Percentiles rank a stretch among this genome's conserved stretches.
Evolutionary conservation across 1,140 invertebrate species (phyloP).

Genomic region (Ladona fulva): DNA sequence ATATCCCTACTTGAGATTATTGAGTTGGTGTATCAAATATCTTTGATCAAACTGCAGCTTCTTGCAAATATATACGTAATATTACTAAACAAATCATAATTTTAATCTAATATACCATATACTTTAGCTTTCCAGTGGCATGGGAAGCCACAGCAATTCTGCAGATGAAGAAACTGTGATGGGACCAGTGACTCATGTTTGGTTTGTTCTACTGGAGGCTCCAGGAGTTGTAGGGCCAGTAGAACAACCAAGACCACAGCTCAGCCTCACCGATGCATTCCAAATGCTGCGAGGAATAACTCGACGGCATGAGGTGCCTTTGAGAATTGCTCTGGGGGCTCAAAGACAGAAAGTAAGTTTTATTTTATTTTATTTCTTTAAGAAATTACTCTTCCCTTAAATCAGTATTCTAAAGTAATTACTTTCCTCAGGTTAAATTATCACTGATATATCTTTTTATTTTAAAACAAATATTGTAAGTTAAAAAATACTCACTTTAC

Average conservation of each 20-base stretch:
- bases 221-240: constrained; percentile 17
- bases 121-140: constrained; percentile 13
- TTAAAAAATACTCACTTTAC: too few species aligned
- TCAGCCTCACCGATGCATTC: constrained; percentile 29
- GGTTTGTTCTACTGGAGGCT: constrained; percentile 28
- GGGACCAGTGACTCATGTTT: constrained; percentile 23
- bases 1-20: too few species aligned
- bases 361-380: too few species aligned
- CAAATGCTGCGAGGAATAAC: constrained; percentile 30
- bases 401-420: too few species aligned
- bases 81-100: too few species aligned
- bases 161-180: background rate
- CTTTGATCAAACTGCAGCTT: too few species aligned
- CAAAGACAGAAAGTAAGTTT: constrained; percentile 27
- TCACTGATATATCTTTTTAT: too few species aligned
- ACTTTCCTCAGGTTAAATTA: too few species aligned
- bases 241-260: constrained; percentile 17
- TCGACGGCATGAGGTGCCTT: constrained; percentile 30
- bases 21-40: too few species aligned
- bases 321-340: constrained; percentile 28
- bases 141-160: background rate
- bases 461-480: too few species aligned
- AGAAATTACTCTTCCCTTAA: too few species aligned
- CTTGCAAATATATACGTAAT: too few species aligned
- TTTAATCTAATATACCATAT: background rate